Evolutionary conservation across 1,140 invertebrate genomes (phyloP), one percentile per base, ranked within the genome.

Genomic region (Polyergus mexicanus): DNA sequence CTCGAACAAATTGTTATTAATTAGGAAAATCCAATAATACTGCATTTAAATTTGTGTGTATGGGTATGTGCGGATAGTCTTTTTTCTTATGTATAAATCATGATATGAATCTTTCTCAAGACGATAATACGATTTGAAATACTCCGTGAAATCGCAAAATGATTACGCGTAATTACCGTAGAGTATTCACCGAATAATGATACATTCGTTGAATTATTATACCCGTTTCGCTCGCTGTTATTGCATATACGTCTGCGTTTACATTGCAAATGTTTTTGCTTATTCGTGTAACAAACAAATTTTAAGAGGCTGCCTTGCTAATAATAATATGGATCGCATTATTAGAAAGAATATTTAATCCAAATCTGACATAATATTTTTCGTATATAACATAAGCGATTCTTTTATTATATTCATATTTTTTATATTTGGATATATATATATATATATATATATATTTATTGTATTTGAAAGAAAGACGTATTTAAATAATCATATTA

Each of bases 131-230:
- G n/a, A 83, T 81, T 85, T 51, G 76, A 28, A 22, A n/a, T 77
- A 44, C 25, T 44, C 60, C 62, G 75, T 85, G 54, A 88, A 88
- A 85, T 88, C 60, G 75, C 75, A 85, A 80, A 63, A 85, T 60
- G 86, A 87, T 85, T 88, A 80, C 81, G 54, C 32, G 68, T 69
- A 80, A 88, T 25, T 25, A 41, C 22, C 22, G n/a, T 32, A 32
- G 22, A 28, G 47, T 58, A 66, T 84, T 56, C 51, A 35, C 28
- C n/a, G 72, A 41, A 32, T 75, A 88, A 89, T 85, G 66, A 89
- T 88, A 91, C 88, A 87, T 92, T 89, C 84, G 78, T 80, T 78
- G 85, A 91, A 88, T 84, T 92, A 90, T 89, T 89, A 51, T 51
- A 83, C 86, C 84, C 63, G 87, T 90, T 83, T 87, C 88, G 74